Evolutionary conservation across 2,113 vertebrate genomes (phyloP).

Genomic region (Holacanthus passer): DNA sequence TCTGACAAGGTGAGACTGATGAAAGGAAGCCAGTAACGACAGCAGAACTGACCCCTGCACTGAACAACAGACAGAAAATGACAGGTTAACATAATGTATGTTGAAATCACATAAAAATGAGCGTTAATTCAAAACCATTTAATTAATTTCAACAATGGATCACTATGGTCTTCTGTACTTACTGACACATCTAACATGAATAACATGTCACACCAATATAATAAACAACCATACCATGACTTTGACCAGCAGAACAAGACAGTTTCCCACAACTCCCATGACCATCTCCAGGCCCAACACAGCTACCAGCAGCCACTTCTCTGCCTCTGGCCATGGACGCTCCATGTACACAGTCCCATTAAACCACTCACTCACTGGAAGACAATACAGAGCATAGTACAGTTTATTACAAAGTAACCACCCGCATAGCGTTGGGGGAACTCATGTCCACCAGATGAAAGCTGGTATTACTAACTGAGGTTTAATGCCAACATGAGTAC

Average conservation of each 20-base stretch:
- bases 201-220: background rate
- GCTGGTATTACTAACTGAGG: background rate
- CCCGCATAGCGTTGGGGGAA: background rate
- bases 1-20: constrained; percentile 83
- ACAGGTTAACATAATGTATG: background rate
- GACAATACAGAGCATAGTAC: background rate
- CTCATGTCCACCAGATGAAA: background rate
- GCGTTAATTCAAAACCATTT: background rate
- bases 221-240: constrained; percentile 66
- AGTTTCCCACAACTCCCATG: constrained; percentile 80
- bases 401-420: background rate
- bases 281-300: constrained; percentile 77
- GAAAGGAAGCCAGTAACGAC: constrained; percentile 80
- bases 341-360: constrained; percentile 59
- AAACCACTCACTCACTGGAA: constrained; percentile 71
- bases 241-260: constrained; percentile 78
- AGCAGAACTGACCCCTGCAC: constrained; percentile 76
- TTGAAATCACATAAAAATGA: background rate
- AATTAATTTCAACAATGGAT: background rate
- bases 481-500: background rate
- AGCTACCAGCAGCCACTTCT: constrained; percentile 74
- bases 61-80: constrained; percentile 41
- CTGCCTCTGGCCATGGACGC: constrained; percentile 44
- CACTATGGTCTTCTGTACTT: background rate
- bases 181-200: background rate